Evolutionary conservation across 1,140 invertebrate genomes (phyloP), one percentile per base, ranked within the genome.

Genomic region (Drosophila nebulosa): DNA sequence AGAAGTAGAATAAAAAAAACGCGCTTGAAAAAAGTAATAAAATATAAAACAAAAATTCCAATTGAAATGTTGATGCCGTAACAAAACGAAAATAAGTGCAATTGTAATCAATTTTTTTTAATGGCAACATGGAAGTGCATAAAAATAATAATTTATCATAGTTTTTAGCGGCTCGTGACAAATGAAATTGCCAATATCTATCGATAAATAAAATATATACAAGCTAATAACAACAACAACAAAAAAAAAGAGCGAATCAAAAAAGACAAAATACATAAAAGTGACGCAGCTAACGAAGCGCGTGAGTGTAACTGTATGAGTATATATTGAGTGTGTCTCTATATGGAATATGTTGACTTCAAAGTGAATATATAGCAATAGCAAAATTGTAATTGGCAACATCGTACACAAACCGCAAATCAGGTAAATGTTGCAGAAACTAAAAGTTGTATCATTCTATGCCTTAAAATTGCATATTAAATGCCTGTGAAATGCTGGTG

Each of bases 51-150:
- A 67, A 57, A 63, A 78, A 64, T 39, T 64, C 68, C 27, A 78
- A 86, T 86, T 81, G 64, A 81, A 81, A 78, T 88, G 78, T 75
- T 74, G 63, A 27, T 69, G 78, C 74, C 81, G 63, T 71, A 74
- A 63, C 66, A 24, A 74, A 69, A 21, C 22, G 26, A 60, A 12
- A 16, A 55, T 36, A n/a, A 39, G 63, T 65, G 62, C 55, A 74
- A 32, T 32, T 42, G 16, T 35, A 64, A 30, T 51, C 56, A 65
- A 61, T 53, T 32, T 56, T 64, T 57, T 56, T 75, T 69, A 65
- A 66, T 64, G 75, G 75, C 76, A 51, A 69, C 60, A 70, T 69
- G 76, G 66, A 66, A 85, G 81, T 81, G 78, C 81, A 81, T 81
- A 78, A 81, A 80, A 85, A 85, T 86, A 78, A 71, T 74, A 53